These are phyloP conservation scores for Hylyphantes graminicola DNA, from an alignment of 1,140 invertebrate species.

Conservation along the genomic window DNA sequence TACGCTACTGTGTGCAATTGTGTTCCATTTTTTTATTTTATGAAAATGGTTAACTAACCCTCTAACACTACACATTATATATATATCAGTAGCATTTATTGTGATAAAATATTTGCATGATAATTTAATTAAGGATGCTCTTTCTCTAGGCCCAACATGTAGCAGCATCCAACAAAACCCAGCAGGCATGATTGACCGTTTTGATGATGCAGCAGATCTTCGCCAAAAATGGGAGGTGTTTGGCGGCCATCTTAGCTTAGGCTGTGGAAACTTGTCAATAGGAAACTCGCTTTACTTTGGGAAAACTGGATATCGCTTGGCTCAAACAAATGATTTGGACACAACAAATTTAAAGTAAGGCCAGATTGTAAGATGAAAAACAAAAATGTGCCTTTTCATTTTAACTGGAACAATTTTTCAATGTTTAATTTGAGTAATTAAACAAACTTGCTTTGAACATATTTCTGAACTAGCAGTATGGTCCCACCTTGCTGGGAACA, in stretches of 20 bases:
- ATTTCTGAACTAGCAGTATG: too few relatives aligned
- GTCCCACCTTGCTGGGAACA: too few relatives aligned
- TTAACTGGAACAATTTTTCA: too few relatives aligned
- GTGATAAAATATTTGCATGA: neutral
- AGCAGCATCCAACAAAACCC: slow-evolving; percentile 49
- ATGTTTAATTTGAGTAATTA: too few relatives aligned
- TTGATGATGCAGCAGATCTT: slow-evolving; percentile 35
- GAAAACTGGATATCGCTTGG: slow-evolving; percentile 39
- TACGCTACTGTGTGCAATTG: too few relatives aligned
- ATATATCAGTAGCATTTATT: too few relatives aligned
- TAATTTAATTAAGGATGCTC: neutral
- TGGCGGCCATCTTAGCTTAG: slow-evolving; percentile 42
- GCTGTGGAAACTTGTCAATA: slow-evolving; percentile 57
- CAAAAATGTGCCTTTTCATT: too few relatives aligned
- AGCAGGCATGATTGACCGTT: slow-evolving; percentile 54
- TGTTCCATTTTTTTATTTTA: too few relatives aligned
- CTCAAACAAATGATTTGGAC: slow-evolving; percentile 57
- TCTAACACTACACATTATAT: too few relatives aligned
- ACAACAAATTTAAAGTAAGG: slow-evolving; percentile 52
- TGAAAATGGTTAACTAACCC: neutral
- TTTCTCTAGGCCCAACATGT: slow-evolving; percentile 42
- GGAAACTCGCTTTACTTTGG: slow-evolving; percentile 60
- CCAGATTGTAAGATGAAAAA: neutral
- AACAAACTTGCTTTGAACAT: too few relatives aligned
- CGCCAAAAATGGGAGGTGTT: slow-evolving; percentile 36